Evolutionary conservation across 2,113 vertebrate genomes (phyloP), one percentile per base, ranked within the genome.

Genomic region (Brachyistius frenatus): DNA sequence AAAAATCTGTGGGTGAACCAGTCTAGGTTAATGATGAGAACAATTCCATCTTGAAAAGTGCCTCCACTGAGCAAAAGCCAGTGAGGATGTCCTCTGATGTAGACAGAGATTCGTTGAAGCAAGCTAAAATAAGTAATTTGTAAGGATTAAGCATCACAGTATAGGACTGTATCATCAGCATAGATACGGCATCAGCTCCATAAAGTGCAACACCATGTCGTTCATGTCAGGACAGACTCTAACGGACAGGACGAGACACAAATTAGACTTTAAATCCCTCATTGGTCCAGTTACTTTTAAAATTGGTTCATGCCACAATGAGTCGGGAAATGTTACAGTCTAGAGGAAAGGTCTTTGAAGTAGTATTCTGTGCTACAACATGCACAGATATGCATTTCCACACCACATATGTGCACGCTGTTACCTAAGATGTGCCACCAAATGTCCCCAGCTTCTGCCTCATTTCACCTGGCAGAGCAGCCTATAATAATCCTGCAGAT

Each of bases 401-500:
- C 50, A 49, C 32, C 30, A 2, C 69, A 63, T 62, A 56, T 44
- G 64, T 62, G 66, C 71, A 84, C 68, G 60, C 37, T 52, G 23
- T 66, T 84, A 79, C 76, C 50, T 64, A 78, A 64, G 60, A 75
- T 44, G 46, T 64, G 64, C 57, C 74, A 76, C 63, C 71, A 80
- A 89, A 82, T 77, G 76, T 77, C 50, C 47, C 35, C 7, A 9
- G 69, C 69, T 46, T 50, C 80, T 83, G 78, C 56, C 77, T 90
- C 79, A 77, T 89, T 87, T 72, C 75, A 83, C 82, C 75, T 77
- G 76, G 66, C 80, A 72, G 35, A 61, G 79, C n/a, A 74, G 50
- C 55, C 55, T 63, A 58, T 58, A 73, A 68, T 85, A 90, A 85
- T 80, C 11, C 73, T 77, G 66, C 81, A 89, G 78, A 83, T 89